These are phyloP conservation scores for Elanoides forficatus DNA, from an alignment of 2,113 vertebrate genomes.

Conservation along the genomic window DNA sequence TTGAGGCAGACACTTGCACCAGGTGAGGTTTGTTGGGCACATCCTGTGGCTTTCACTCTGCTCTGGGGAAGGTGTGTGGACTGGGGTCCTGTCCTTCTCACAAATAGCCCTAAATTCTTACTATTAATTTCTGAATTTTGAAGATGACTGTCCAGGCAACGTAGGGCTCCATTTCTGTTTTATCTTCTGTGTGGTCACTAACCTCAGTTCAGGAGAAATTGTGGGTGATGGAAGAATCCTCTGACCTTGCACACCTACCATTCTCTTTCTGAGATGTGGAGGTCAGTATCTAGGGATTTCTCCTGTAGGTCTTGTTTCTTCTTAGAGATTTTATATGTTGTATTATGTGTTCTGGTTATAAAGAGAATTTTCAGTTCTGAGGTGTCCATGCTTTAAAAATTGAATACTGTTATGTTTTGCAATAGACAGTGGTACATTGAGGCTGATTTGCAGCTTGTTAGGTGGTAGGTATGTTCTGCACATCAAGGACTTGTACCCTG, in stretches of 20 bases:
- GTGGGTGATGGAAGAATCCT: neutral
- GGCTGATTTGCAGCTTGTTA: neutral
- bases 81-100: neutral
- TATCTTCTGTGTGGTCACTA: neutral
- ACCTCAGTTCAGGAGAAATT: neutral
- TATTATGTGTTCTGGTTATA: neutral
- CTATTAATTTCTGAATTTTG: neutral
- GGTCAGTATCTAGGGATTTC: neutral
- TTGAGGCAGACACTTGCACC: fast-evolving
- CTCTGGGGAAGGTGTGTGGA: fast-evolving
- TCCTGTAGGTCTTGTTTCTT: neutral
- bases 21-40: fast-evolving
- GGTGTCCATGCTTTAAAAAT: neutral
- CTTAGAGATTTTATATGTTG: neutral
- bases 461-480: neutral
- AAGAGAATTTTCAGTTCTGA: neutral
- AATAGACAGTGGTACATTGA: fast-evolving
- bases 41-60: neutral
- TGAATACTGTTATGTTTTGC: neutral
- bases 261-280: neutral
- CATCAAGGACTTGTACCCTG: neutral
- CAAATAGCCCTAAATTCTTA: neutral
- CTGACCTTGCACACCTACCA: neutral
- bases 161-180: neutral
- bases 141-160: neutral